A percentile compares a stretch with the other conserved stretches of the same genome.
Conservation (phyloP, 2,797 vertebrate genomes). For the Scyliorhinus canicula region DNA sequence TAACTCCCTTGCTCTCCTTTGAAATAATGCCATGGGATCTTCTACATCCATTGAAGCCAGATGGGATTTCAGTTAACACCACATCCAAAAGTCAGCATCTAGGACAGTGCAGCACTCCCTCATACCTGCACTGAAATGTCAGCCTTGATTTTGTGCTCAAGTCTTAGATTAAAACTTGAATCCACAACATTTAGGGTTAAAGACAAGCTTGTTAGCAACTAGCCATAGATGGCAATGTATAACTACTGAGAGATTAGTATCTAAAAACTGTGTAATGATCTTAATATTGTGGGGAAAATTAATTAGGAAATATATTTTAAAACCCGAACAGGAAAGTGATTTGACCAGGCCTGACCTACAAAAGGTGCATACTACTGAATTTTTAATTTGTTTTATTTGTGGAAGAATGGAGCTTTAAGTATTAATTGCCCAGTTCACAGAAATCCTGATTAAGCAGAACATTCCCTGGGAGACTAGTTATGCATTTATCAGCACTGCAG, state of each 20-base stretch:
- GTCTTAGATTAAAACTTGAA: neutral
- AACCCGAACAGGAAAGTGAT: neutral
- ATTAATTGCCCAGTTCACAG: neutral
- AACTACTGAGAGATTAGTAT: neutral
- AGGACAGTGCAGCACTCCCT: neutral
- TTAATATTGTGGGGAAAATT: neutral
- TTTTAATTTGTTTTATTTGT: neutral
- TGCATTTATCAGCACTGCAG: neutral
- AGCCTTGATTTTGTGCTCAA: neutral
- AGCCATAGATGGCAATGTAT: neutral
- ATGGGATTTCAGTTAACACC: neutral
- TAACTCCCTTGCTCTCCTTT: neutral
- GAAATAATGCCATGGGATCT: neutral
- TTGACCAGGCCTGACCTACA: neutral
- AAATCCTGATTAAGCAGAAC: conserved; percentile 27
- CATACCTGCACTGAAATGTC: no score
- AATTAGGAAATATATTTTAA: neutral
- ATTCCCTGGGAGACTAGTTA: neutral
- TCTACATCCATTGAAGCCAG: neutral
- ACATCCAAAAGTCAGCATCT: neutral
- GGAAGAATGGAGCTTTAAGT: conserved; percentile 9
- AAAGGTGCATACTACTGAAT: neutral
- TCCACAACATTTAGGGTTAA: neutral
- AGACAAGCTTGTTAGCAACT: neutral
- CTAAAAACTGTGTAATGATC: neutral